Evolutionary conservation across 2,888 invertebrate species (phyloP).

Genomic region (Parapristionchus giblindavisi): DNA sequence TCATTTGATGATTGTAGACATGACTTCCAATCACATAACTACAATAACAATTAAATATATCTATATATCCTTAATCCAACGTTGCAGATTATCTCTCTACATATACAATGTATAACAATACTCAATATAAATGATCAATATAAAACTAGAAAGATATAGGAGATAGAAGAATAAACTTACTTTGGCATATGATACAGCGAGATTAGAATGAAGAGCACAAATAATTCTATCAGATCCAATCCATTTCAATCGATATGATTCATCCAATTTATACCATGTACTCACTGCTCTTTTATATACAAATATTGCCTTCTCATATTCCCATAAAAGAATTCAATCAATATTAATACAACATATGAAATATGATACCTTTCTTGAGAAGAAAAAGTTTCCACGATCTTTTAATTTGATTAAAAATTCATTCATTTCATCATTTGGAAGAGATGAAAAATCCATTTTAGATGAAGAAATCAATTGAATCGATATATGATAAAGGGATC

Average conservation of each 20-base stretch:
- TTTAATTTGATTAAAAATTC: slow-evolving; percentile 21
- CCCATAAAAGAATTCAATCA: slow-evolving; percentile 2
- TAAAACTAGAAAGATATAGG: neutral
- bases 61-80: no score
- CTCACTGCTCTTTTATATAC: slow-evolving; percentile 45
- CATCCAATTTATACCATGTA: slow-evolving; percentile 6
- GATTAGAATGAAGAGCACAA: slow-evolving; percentile 46
- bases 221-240: slow-evolving; percentile 37
- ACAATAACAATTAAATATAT: slow-evolving; percentile 3
- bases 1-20: slow-evolving; percentile 42
- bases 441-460: neutral
- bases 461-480: slow-evolving; percentile 16
- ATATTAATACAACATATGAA: neutral
- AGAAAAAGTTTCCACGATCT: slow-evolving; percentile 34
- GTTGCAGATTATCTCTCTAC: neutral
- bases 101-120: no score
- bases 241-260: slow-evolving; percentile 27
- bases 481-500: neutral
- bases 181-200: slow-evolving; percentile 49
- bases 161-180: slow-evolving; percentile 26
- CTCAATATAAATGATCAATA: no score
- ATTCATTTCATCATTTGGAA: neutral
- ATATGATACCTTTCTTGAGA: slow-evolving; percentile 11
- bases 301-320: slow-evolving; percentile 51
- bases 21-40: slow-evolving; percentile 41